phyloP scores from a whole-genome alignment of 1,140 invertebrate genomes.

The Bombus confusus region DNA sequence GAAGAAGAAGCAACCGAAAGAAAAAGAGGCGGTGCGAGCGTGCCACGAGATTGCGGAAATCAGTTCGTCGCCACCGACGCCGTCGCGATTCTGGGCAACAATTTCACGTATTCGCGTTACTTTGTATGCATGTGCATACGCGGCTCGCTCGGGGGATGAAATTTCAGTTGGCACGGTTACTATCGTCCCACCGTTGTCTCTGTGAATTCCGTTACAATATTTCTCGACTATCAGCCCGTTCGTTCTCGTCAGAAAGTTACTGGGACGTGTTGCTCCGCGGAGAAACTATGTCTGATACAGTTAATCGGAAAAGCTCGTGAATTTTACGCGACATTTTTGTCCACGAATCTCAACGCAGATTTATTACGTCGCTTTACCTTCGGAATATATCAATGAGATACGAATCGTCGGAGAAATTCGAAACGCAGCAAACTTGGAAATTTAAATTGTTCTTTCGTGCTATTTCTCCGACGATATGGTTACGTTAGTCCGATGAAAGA shows the following conservation, averaged over 20 bases:
- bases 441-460: neutral
- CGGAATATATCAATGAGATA: neutral
- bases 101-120: constrained; percentile 32
- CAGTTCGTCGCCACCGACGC: neutral
- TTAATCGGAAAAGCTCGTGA: constrained; percentile 31
- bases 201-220: constrained; percentile 59
- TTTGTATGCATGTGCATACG: neutral
- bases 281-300: constrained; percentile 17
- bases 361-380: neutral
- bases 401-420: neutral
- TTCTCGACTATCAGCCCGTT: constrained; percentile 47
- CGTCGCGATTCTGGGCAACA: constrained; percentile 6
- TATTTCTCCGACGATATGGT: neutral
- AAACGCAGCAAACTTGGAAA: neutral
- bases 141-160: constrained; percentile 40
- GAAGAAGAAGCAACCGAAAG: neutral
- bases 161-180: constrained; percentile 60
- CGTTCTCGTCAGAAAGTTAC: constrained; percentile 40
- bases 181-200: constrained; percentile 54
- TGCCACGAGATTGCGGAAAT: constrained; percentile 31
- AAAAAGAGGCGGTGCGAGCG: neutral
- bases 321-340: neutral
- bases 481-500: constrained; percentile 3
- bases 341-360: neutral
- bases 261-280: constrained; percentile 19